Evolutionary conservation across 2,113 vertebrate species (phyloP).

Genomic region (Pitta sordida): DNA sequence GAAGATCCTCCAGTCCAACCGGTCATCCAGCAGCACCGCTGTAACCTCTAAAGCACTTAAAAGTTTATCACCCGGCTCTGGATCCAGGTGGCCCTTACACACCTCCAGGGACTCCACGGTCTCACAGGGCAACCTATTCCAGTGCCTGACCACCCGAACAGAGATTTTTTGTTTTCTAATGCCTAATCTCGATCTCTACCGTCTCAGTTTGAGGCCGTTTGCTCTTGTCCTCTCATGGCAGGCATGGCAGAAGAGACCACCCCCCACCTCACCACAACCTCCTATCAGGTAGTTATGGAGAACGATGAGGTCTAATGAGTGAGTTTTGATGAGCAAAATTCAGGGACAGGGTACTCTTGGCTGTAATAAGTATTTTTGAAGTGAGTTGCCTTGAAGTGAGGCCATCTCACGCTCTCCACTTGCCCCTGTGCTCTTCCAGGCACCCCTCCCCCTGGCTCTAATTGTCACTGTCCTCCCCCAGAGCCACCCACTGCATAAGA

Average conservation of each 20-base stretch:
- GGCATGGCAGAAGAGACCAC: accelerated
- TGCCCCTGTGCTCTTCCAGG: accelerated
- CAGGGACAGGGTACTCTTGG: not conserved
- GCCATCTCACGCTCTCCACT: accelerated
- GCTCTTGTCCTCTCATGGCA: not conserved
- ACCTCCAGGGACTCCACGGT: no score
- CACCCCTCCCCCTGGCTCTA: accelerated
- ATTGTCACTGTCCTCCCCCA: accelerated
- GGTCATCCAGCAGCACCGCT: accelerated
- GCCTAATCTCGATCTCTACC: not conserved
- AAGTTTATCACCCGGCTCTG: accelerated
- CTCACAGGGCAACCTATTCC: not conserved
- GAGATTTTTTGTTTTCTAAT: not conserved
- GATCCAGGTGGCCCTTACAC: accelerated
- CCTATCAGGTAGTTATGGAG: not conserved
- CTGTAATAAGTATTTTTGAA: accelerated
- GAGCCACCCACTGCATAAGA: accelerated
- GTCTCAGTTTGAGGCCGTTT: not conserved
- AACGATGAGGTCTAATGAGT: not conserved
- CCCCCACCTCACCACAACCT: no score
- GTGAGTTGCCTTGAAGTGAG: not conserved
- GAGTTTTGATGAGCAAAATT: not conserved
- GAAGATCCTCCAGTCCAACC: no score
- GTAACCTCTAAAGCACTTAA: not conserved
- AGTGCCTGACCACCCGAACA: not conserved